A percentile compares a stretch with the other conserved stretches of the same genome.
phyloP scores from a whole-genome alignment of 2,888 invertebrate genomes.

The Pristionchus mayeri region DNA sequence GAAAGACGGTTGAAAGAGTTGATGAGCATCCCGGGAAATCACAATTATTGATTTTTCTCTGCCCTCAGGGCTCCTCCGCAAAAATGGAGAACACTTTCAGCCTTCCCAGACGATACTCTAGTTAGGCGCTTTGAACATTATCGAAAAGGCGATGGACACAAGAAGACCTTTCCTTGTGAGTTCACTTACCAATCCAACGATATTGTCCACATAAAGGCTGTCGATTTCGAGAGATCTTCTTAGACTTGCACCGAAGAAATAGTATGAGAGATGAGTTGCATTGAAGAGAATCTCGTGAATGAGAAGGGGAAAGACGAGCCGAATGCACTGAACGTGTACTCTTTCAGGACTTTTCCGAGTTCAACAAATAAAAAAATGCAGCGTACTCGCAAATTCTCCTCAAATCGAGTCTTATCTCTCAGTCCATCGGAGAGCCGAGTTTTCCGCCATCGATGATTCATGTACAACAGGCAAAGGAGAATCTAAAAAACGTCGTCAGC shows the following conservation, averaged over 20 bases:
- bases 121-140: too few species aligned
- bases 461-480: neutral
- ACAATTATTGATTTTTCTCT: too few species aligned
- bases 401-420: neutral
- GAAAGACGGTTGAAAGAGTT: too few species aligned
- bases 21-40: too few species aligned
- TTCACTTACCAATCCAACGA: neutral
- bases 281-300: neutral
- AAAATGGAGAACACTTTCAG: too few species aligned
- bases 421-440: neutral
- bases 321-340: constrained; percentile 8
- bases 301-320: neutral
- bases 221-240: neutral
- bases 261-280: neutral
- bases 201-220: neutral
- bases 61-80: too few species aligned
- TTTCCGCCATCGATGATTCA: neutral
- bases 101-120: too few species aligned
- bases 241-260: neutral
- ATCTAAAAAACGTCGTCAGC: neutral
- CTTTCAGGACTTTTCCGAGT: too few species aligned
- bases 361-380: neutral
- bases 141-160: too few species aligned
- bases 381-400: neutral
- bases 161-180: too few species aligned